These are phyloP conservation scores for Plebejus melissa DNA, from an alignment of 2,888 invertebrate species.

Conservation along the genomic window DNA sequence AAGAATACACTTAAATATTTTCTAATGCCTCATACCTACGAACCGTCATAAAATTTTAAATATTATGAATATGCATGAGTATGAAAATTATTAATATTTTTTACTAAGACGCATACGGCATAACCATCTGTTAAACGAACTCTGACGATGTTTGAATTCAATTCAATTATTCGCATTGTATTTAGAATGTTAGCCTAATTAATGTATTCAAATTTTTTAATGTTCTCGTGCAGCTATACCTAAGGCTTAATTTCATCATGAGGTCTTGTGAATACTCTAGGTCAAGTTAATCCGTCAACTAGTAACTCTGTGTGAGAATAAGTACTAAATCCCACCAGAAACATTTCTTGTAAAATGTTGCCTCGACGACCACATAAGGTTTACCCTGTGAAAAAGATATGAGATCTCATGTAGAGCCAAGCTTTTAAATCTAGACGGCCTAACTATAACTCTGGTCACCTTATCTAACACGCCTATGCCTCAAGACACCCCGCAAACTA, in stretches of 20 bases:
- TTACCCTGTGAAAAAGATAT: too few relatives aligned
- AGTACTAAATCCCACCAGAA: too few relatives aligned
- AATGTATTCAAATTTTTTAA: background rate
- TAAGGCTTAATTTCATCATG: background rate
- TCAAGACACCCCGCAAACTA: too few relatives aligned
- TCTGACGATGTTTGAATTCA: slow-evolving; percentile 15
- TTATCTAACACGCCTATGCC: too few relatives aligned
- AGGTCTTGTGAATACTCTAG: background rate
- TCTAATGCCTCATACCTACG: slow-evolving; percentile 1
- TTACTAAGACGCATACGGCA: background rate
- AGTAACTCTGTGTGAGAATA: too few relatives aligned
- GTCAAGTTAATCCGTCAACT: too few relatives aligned
- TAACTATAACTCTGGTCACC: too few relatives aligned
- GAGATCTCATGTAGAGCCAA: too few relatives aligned
- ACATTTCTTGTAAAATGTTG: too few relatives aligned
- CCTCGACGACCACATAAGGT: too few relatives aligned
- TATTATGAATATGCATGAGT: slow-evolving; percentile 16
- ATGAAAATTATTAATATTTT: slow-evolving; percentile 4
- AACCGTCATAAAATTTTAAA: background rate
- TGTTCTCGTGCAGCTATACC: background rate
- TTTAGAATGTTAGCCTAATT: background rate
- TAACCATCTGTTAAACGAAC: slow-evolving; percentile 10
- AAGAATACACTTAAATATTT: slow-evolving; percentile 18
- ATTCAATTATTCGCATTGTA: slow-evolving; percentile 6
- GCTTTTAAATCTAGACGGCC: too few relatives aligned